Percentiles rank a stretch among this genome's conserved stretches.
Conservation (phyloP, 1,140 invertebrate species). For the Drosophila subobscura region DNA sequence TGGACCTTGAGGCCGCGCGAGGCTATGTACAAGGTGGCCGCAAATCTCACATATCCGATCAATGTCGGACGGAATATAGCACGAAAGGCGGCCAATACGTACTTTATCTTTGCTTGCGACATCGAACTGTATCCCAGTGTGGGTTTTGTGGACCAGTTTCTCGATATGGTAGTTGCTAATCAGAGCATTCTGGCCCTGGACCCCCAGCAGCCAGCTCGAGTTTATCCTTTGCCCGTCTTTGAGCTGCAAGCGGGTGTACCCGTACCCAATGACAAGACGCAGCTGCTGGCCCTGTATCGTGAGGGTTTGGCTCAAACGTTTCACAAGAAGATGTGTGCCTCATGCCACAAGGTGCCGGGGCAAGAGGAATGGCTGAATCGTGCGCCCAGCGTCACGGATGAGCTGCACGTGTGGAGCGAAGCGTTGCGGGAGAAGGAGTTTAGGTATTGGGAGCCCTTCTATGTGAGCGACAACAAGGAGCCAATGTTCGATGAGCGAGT, state of each 20-base stretch:
- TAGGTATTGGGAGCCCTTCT: conserved; percentile 94
- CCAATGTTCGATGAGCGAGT: conserved; percentile 94
- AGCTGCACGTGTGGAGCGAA: conserved; percentile 90
- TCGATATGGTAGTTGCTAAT: conserved; percentile 91
- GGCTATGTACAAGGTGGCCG: conserved; percentile 89
- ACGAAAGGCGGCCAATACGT: conserved; percentile 90
- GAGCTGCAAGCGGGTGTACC: conserved; percentile 46
- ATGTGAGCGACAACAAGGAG: conserved; percentile 92
- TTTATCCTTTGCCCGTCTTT: conserved; percentile 73
- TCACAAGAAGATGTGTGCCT: conserved; percentile 92
- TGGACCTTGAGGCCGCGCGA: conserved; percentile 86
- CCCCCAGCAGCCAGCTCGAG: conserved; percentile 24
- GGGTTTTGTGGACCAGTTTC: conserved; percentile 88
- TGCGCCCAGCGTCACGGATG: conserved; percentile 84
- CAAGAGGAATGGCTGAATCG: conserved; percentile 90
- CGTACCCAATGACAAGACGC: conserved; percentile 89
- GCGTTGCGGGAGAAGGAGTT: conserved; percentile 89
- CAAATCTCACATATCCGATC: conserved; percentile 92
- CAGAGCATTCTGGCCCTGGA: conserved; percentile 84
- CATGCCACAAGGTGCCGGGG: conserved; percentile 94
- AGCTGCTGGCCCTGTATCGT: conserved; percentile 88
- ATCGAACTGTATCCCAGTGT: conserved; percentile 94
- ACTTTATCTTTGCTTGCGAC: conserved; percentile 93
- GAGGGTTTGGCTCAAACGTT: conserved; percentile 92
- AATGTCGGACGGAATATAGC: conserved; percentile 94